A percentile compares a stretch with the other conserved stretches of the same genome.
Conservation (phyloP, 2,113 vertebrate species). For the Zosterops borbonicus region DNA sequence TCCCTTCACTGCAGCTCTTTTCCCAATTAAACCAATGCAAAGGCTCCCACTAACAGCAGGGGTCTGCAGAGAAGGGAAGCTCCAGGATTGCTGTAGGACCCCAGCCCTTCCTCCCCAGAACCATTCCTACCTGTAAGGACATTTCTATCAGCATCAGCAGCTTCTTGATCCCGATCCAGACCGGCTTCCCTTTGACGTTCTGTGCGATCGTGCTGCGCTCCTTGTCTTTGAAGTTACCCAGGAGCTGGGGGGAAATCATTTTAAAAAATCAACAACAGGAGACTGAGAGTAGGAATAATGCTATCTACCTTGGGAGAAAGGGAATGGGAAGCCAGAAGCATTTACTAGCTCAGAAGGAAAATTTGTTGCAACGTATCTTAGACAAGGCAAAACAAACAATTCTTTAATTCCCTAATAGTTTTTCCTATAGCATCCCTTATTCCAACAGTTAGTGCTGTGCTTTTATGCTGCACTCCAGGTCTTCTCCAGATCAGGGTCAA, state of each 20-base stretch:
- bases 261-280: not conserved
- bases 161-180: slow-evolving; percentile 97
- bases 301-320: not conserved
- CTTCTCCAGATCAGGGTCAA: not conserved
- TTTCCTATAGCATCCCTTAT: not conserved
- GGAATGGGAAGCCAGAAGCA: not conserved
- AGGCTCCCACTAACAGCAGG: slow-evolving; percentile 61
- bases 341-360: not conserved
- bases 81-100: not conserved
- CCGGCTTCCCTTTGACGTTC: slow-evolving; percentile 78
- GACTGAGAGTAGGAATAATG: not conserved
- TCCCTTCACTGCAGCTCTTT: not conserved
- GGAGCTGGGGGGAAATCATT: slow-evolving; percentile 73
- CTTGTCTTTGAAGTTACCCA: slow-evolving; percentile 90
- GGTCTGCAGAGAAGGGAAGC: not conserved
- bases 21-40: not conserved
- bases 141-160: slow-evolving; percentile 97
- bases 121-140: slow-evolving; percentile 86
- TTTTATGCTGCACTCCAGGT: not conserved
- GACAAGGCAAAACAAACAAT: not conserved
- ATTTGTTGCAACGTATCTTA: not conserved
- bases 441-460: not conserved
- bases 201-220: slow-evolving; percentile 86
- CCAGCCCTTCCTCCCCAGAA: not conserved
- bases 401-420: not conserved